Evolutionary conservation across 2,797 vertebrate genomes (phyloP), one percentile per base, ranked within the genome.

Genomic region (Amniataba percoides): DNA sequence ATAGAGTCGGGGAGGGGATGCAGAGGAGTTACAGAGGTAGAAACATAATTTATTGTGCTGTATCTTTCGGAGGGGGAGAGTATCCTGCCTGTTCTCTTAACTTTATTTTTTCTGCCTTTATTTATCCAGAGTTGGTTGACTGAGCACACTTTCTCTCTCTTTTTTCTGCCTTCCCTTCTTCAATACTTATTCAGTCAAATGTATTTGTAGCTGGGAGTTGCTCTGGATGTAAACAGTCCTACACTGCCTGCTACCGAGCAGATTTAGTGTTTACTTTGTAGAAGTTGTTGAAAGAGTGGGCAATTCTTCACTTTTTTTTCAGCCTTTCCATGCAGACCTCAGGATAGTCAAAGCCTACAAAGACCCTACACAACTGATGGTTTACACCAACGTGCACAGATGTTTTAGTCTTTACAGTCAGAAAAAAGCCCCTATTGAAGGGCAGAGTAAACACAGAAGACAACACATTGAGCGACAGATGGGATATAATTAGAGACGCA

Each of bases 61-160:
- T 65, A 74, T 74, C 62, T 78, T 67, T 48, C 42, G 21, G 61
- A 66, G 71, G 27, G 45, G 59, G 66, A 16, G 49, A 65, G 60
- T 18, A 51, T 48, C 58, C 42, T 16, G 71, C 27, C 18, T 65
- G 55, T 77, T 83, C 43, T 82, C 61, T 39, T 18, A 64, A 82
- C 75, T 82, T 79, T 69, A 71, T 61, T 85, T 82, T 31, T 49
- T 4, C 39, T 62, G 31, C 45, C 36, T 75, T 84, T 80, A 80
- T 85, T 84, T 71, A 77, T 76, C 74, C 73, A 25, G 78, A 62
- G 66, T 61, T 71, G 70, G 49, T 91, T 76, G 74, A 85, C 81
- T 82, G 80, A 86, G 51, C 73, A 43, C 72, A 62, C 75, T 78
- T 27, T 27, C 19, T 56, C 42, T 31, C 27, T 31, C n/a, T 40